phyloP scores from a whole-genome alignment of 2,888 invertebrate genomes.

The Choristoneura rosaceana region DNA sequence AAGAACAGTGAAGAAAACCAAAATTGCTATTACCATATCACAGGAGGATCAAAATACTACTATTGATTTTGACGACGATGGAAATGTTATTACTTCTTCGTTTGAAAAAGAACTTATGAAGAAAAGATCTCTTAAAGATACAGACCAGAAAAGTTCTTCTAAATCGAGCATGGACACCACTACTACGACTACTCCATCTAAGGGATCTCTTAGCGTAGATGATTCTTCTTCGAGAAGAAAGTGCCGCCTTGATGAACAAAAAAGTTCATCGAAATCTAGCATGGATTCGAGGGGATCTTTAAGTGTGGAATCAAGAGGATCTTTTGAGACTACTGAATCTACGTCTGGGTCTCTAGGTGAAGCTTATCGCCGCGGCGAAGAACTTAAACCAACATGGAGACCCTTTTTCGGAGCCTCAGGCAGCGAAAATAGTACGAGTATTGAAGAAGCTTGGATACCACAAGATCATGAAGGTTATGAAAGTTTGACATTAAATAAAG shows the following conservation, averaged over 20 bases:
- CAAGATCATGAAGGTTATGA: conserved; percentile 89
- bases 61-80: conserved; percentile 82
- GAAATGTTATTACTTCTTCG: conserved; percentile 79
- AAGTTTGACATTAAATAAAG: conserved; percentile 79
- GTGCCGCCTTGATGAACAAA: conserved; percentile 79
- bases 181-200: conserved; percentile 79
- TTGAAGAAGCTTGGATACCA: conserved; percentile 93
- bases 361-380: conserved; percentile 88
- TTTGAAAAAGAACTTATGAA: conserved; percentile 76
- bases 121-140: conserved; percentile 76
- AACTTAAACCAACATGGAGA: conserved; percentile 92
- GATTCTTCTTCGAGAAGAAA: conserved; percentile 80
- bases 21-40: conserved; percentile 83
- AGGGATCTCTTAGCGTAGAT: conserved; percentile 82
- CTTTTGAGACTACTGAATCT: conserved; percentile 90
- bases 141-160: conserved; percentile 83
- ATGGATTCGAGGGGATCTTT: conserved; percentile 87
- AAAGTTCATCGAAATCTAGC: conserved; percentile 87
- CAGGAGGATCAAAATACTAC: conserved; percentile 83
- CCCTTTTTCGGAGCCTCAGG: conserved; percentile 91
- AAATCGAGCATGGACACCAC: conserved; percentile 86
- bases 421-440: conserved; percentile 93
- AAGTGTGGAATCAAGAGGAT: conserved; percentile 89
- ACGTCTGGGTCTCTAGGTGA: conserved; percentile 91
- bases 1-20: conserved; percentile 80